Base-by-base conservation (phyloP, 2,797 vertebrate species). In the Lutra lutra region DNA sequence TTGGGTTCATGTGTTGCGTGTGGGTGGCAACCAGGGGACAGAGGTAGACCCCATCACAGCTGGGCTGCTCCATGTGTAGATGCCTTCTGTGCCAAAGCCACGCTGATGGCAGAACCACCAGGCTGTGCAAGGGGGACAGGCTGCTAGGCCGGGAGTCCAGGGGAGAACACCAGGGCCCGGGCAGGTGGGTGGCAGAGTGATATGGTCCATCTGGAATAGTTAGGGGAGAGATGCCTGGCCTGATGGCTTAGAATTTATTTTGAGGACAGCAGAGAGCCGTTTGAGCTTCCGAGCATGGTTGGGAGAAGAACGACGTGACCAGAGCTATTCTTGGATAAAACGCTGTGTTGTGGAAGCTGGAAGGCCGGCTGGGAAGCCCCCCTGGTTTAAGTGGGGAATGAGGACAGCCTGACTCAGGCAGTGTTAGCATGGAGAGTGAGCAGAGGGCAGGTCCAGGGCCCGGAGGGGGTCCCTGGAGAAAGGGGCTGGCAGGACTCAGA, bases 361-460 rank as follows among this genome's bases (percentile, higher is more conserved):
- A 51, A 46, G 18, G 43, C 23, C 27, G 6, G 35, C 46, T 60
- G 40, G 46, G 38, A 38, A 18, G 20, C 51, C 43, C 38, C 35
- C 5, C 13, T 0, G 23, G 25, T 25, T 27, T 48, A 21, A 14
- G 23, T 14, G 43, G 93, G 29, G 27, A 40, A 8, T 1, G 17
- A 12, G 60, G 51, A 43, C 18, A 13, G 8, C 54, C 23, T 29
- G 62, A 10, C 32, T 1, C 8, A 7, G 7, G 38, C 51, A 60
- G 58, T 6, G 29, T 48, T 3, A 1, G 43, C 0, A 1, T 0
- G 4, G 56, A 66, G 32, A 18, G 13, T 5, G 25, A 35, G 11
- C 70, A 54, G 72, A 32, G 1, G 40, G 89, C 40, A 86, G 66
- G 32, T 9, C 68, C 3, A 20, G 84, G 29, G 43, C 75, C 29